Base-by-base conservation (phyloP, 2,888 invertebrate species). In the Erebia ligea region DNA sequence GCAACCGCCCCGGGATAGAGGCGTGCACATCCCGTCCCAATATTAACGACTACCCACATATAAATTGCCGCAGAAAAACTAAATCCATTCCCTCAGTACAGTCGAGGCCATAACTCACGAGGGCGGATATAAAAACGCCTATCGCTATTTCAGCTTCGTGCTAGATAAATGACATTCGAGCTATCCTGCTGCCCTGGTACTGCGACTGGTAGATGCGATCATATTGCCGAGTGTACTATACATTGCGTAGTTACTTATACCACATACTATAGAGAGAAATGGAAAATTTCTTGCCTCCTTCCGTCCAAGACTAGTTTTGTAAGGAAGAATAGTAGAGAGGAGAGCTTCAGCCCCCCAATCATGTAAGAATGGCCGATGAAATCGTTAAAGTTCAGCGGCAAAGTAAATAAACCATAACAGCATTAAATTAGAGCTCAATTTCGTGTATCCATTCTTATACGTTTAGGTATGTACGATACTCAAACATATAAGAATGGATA, bases 121-220 rank as follows among this genome's bases (percentile, higher is more conserved):
- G 75, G 73, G 70, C 68, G 73, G 73, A 70, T 80, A 83, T 82
- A 83, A 82, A 81, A 82, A 81, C 77, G 77, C 76, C 78, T 76
- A 77, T 75, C 77, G 67, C 73, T 70, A 73, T 74, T 71, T 73
- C 68, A 65, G 70, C 75, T 75, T 72, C 68, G 74, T 66, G 76
- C 72, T 71, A 78, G 82, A 84, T 82, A 83, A 82, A 83, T 81
- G 80, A 77, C 76, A 75, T 70, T 72, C 74, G 69, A 72, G 72
- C 75, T 70, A 59, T 62, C 63, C 75, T 58, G 42, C 56, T 71
- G 71, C 75, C 54, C 57, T 17, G 69, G 34, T 34, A 45, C 58
- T 3, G 10, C 13, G 52, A 17, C 25, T 15, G 45, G 15, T 59
- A 40, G 11, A 45, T 11, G 40, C 57, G 70, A 48, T 15, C 11